Base-by-base conservation (phyloP, 92 coral and sea anemone species). In the Porites divaricata region DNA sequence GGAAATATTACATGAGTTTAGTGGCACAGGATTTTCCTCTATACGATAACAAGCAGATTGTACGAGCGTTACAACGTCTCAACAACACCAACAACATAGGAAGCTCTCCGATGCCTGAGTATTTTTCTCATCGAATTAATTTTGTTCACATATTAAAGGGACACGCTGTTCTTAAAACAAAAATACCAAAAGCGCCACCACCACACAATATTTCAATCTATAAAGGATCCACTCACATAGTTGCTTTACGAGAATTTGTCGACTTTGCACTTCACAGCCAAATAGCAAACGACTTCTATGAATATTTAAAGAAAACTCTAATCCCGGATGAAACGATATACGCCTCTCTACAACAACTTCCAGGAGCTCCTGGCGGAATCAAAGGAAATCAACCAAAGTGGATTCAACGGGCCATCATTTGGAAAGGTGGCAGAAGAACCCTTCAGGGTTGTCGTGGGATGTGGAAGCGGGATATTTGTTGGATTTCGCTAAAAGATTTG, bases 1-100 rank as follows among this genome's bases (percentile, higher is more conserved):
- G 45, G 45, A 35, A 35, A 35, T 35, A 35, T 35, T 35, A 35
- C 45, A 35, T 35, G 3, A 35, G 45, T 35, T 35, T 35, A 10
- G 74, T 88, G 17, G 95, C 93, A 28, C 95, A 77, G 17, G 81
- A 77, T 62, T 61, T 61, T 13, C 81, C 81, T 28, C 70, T 77
- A 2, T 77, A 77, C 28, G 28, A 62, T 19, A 77, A 77, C 50
- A 50, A 35, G 45, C 6, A 35, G 45, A 35, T 4, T 35, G 45
- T 35, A 35, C 45, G 45, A 35, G 45, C 45, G 45, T 35, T 35
- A 35, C 45, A 4, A 35, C 6, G 45, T 35, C 45, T 35, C 45
- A 35, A 35, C 45, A 35, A 23, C 53, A 77, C 15, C 25, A 77
- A 77, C 57, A 77, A 77, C 54, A 62, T 77, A 9, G 19, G 17